Evolutionary conservation across 2,113 vertebrate species (phyloP), one percentile per base, ranked within the genome.

Genomic region (Neodontobutis hainanensis): DNA sequence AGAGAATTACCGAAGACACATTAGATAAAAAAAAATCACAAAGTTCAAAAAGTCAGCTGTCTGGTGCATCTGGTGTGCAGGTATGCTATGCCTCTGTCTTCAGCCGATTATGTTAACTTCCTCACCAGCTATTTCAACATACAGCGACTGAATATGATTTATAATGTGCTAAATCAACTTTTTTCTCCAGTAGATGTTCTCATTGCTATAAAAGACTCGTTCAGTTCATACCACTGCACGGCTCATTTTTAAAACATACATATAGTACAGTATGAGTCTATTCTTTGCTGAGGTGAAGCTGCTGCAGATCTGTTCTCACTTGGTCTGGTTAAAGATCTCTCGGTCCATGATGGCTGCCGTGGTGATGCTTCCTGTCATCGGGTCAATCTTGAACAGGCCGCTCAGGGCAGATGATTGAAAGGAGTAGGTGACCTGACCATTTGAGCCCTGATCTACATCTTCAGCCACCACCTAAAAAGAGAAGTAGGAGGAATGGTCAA

Each of bases 321-420:
- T 94, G 3, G 96, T 95, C 85, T 97, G 93, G 5, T 94, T 95
- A 94, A 97, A 98, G 87, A 99, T 98, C 85, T 99, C 97, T 12
- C 96, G 92, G 92, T 99, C 97, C 94, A 99, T 94, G 75, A 99
- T 99, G 82, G 96, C 96, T 0, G 95, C 92, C 0, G 97, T 99
- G 12, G 95, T 97, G 82, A 99, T 92, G 27, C 94, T 91, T 70
- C 97, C 97, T 0, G 92, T 95, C 78, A 94, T 82, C 12, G 96
- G 92, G 65, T 99, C 93, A 1, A 99, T 95, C 48, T 92, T 96
- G 85, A 96, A 99, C 36, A 99, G 83, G 47, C 96, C 95, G 0
- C 94, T 91, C 86, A 93, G 94, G 3, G 91, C 92, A 48, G 95
- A 94, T 0, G 95, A 94, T 40, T 95, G 93, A 70, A 99, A 93